Evolutionary conservation across 1,140 invertebrate genomes (phyloP).

Genomic region (Tetranychus cinnabarinus): DNA sequence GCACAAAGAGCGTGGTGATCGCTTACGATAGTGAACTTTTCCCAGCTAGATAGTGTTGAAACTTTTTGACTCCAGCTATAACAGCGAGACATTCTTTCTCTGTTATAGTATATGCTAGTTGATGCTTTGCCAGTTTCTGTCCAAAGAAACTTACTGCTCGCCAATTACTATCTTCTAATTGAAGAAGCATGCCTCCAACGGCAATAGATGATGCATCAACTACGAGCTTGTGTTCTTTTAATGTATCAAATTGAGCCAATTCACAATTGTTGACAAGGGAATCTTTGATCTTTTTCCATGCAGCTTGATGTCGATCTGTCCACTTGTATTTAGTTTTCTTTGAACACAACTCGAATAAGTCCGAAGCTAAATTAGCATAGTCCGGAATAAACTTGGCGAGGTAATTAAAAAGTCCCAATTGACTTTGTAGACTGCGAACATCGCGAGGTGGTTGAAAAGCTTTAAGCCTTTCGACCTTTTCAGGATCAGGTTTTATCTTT

Average conservation of each 20-base stretch:
- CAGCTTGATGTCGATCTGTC: background rate
- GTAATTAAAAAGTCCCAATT: background rate
- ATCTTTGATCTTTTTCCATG: background rate
- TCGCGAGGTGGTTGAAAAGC: background rate
- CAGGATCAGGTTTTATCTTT: background rate
- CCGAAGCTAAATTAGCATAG: background rate
- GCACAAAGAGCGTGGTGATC: background rate
- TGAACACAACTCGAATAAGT: background rate
- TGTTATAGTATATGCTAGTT: no score
- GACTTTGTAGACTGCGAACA: background rate
- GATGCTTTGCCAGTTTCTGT: no score
- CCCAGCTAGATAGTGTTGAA: background rate
- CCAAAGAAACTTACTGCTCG: no score
- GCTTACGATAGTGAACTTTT: background rate
- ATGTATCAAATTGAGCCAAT: background rate
- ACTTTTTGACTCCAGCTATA: background rate
- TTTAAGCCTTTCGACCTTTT: background rate
- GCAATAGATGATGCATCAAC: background rate
- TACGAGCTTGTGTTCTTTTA: background rate
- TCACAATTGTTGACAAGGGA: background rate
- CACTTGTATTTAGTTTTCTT: background rate
- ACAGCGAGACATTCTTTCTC: background rate
- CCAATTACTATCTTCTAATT: background rate
- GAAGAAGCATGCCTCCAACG: background rate
- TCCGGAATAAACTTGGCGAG: background rate